These are phyloP conservation scores for Drosophila mauritiana DNA, from an alignment of 1,140 invertebrate genomes.

Conservation along the genomic window DNA sequence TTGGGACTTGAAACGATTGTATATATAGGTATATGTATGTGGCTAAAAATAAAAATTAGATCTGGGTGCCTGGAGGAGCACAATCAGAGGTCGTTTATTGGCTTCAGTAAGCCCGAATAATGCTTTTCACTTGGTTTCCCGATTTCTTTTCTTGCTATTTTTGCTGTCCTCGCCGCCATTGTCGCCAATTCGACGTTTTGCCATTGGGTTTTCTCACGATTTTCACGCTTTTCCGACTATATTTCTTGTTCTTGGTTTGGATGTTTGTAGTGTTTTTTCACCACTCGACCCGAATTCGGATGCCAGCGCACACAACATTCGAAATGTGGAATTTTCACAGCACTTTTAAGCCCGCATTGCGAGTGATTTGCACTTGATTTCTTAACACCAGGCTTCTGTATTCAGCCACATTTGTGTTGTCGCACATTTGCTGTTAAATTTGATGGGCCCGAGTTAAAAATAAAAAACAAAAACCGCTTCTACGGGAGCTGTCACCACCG, in stretches of 20 bases:
- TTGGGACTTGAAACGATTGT: slow-evolving; percentile 4
- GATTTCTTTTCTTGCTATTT: neutral
- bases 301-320: slow-evolving; percentile 61
- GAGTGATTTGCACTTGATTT: slow-evolving; percentile 16
- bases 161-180: slow-evolving; percentile 25
- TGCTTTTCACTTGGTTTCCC: slow-evolving; percentile 13
- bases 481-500: slow-evolving; percentile 53
- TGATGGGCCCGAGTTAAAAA: slow-evolving; percentile 19
- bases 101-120: slow-evolving; percentile 10
- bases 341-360: neutral
- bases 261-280: slow-evolving; percentile 73
- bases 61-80: neutral
- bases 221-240: slow-evolving; percentile 12
- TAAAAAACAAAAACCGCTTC: slow-evolving; percentile 70
- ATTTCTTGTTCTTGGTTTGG: slow-evolving; percentile 26
- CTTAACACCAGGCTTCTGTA: slow-evolving; percentile 15
- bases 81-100: slow-evolving; percentile 10
- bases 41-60: neutral
- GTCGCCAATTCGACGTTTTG: slow-evolving; percentile 27
- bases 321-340: slow-evolving; percentile 56
- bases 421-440: slow-evolving; percentile 9
- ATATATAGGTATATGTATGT: neutral
- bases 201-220: neutral
- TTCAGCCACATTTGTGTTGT: neutral
- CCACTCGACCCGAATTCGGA: slow-evolving; percentile 76